These are phyloP conservation scores for Suillia variegata DNA, from an alignment of 2,888 invertebrate species.

Conservation along the genomic window DNA sequence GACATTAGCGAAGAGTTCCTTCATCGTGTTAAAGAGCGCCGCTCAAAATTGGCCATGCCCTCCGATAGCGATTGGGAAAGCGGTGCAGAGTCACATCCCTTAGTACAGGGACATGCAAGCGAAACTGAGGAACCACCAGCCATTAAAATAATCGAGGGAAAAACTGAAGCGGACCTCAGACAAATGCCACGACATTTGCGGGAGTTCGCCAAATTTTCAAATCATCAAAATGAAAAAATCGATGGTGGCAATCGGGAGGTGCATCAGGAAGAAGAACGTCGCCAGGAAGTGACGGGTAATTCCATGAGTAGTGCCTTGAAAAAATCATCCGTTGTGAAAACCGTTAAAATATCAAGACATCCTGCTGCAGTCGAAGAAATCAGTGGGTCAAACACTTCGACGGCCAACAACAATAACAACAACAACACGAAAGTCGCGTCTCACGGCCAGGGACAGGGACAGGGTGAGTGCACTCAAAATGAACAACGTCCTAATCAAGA, in stretches of 20 bases:
- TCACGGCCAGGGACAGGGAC: slow-evolving; percentile 46
- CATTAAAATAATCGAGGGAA: slow-evolving; percentile 71
- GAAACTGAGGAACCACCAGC: slow-evolving; percentile 60
- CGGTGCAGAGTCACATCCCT: slow-evolving; percentile 63
- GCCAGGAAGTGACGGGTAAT: slow-evolving; percentile 46
- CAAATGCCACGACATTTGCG: slow-evolving; percentile 78
- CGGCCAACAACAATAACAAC: slow-evolving; percentile 24
- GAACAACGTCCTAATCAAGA: slow-evolving; percentile 15
- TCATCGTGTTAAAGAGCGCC: slow-evolving; percentile 73
- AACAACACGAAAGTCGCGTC: slow-evolving; percentile 28
- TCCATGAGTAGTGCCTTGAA: slow-evolving; percentile 50
- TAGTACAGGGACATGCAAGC: slow-evolving; percentile 43
- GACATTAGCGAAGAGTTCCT: slow-evolving; percentile 78
- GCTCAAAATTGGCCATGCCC: slow-evolving; percentile 71
- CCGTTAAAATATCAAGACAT: slow-evolving; percentile 50
- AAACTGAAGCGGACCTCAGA: slow-evolving; percentile 66
- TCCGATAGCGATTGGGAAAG: slow-evolving; percentile 71
- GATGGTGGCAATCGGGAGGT: slow-evolving; percentile 44
- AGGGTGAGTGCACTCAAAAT: slow-evolving; percentile 62
- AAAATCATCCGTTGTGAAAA: slow-evolving; percentile 52
- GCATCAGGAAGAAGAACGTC: slow-evolving; percentile 47
- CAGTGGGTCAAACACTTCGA: slow-evolving; percentile 1
- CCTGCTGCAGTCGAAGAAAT: slow-evolving; percentile 25
- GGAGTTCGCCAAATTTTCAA: slow-evolving; percentile 72
- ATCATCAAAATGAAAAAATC: slow-evolving; percentile 44